Conservation (phyloP, 1,140 invertebrate species). For the Bursaphelenchus mucronatus region DNA sequence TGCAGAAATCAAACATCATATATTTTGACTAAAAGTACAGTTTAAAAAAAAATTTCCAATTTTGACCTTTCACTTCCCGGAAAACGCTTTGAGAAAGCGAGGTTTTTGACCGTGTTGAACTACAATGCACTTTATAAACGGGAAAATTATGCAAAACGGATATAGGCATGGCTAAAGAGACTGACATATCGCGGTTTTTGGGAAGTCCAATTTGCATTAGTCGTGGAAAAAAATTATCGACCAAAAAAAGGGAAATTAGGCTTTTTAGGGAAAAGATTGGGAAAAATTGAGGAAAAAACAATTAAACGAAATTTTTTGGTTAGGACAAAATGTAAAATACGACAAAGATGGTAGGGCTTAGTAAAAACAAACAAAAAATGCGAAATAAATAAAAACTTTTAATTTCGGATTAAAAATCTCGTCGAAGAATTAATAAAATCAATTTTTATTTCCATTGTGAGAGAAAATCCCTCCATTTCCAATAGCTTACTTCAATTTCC, state of each 20-base stretch:
- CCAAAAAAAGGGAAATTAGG: constrained; percentile 2
- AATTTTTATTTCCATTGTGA: too few relatives aligned
- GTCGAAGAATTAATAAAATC: too few relatives aligned
- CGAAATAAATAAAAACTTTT: constrained; percentile 11
- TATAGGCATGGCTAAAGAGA: constrained; percentile 4
- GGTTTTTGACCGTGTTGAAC: background rate
- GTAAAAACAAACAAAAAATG: constrained; percentile 7
- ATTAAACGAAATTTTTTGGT: too few relatives aligned
- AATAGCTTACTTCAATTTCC: too few relatives aligned
- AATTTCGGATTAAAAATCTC: too few relatives aligned
- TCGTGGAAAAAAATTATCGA: background rate
- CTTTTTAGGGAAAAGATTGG: background rate
- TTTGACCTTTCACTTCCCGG: background rate
- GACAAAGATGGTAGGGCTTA: background rate
- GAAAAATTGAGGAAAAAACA: too few relatives aligned
- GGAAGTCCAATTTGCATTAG: background rate
- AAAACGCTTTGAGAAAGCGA: background rate
- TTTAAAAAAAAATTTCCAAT: background rate
- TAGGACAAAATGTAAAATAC: background rate
- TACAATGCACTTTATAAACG: background rate
- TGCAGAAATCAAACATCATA: background rate
- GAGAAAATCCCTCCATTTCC: too few relatives aligned
- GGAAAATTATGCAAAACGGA: constrained; percentile 2
- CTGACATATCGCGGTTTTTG: constrained; percentile 1
- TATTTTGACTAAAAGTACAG: background rate